Percentiles rank a stretch among this genome's conserved stretches.
These are phyloP conservation scores for Meiosimyza platycephala DNA, from an alignment of 2,888 invertebrate species.

Conservation along the genomic window DNA sequence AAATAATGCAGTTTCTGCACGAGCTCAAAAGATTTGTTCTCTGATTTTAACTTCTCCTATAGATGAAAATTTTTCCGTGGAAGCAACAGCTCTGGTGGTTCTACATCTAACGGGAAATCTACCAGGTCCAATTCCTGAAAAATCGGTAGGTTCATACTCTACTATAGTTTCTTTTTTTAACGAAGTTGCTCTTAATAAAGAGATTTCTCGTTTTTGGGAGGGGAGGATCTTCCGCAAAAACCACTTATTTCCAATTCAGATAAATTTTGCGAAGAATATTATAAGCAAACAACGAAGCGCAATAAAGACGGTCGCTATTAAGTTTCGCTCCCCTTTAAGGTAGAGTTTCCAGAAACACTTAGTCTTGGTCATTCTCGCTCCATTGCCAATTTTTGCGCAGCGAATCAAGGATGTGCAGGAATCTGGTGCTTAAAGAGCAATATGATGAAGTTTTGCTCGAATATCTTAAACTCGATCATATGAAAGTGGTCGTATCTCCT, in stretches of 20 bases:
- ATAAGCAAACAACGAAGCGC: neutral
- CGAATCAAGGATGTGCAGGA: neutral
- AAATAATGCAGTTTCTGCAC: slow-evolving; percentile 31
- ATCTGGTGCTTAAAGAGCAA: neutral
- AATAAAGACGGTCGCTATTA: slow-evolving; percentile 6
- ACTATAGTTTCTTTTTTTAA: slow-evolving; percentile 23
- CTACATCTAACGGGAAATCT: slow-evolving; percentile 33
- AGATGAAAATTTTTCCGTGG: slow-evolving; percentile 6
- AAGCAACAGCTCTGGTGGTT: slow-evolving; percentile 29
- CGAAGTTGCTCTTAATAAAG: slow-evolving; percentile 31
- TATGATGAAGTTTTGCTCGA: slow-evolving; percentile 17
- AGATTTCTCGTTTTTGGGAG: slow-evolving; percentile 38
- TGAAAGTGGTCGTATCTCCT: neutral
- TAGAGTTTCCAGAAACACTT: neutral
- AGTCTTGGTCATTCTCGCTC: neutral
- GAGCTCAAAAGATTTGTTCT: slow-evolving; percentile 22
- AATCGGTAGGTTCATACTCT: neutral
- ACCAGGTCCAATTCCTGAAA: slow-evolving; percentile 24
- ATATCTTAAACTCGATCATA: slow-evolving; percentile 13
- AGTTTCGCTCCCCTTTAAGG: slow-evolving; percentile 9
- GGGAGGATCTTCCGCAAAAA: slow-evolving; percentile 27
- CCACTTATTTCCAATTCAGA: neutral
- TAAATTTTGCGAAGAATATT: slow-evolving; percentile 13
- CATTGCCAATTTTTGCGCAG: neutral
- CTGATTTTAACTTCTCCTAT: slow-evolving; percentile 6